Evolutionary conservation across 1,140 invertebrate genomes (phyloP).

Genomic region (Theocolax elegans): DNA sequence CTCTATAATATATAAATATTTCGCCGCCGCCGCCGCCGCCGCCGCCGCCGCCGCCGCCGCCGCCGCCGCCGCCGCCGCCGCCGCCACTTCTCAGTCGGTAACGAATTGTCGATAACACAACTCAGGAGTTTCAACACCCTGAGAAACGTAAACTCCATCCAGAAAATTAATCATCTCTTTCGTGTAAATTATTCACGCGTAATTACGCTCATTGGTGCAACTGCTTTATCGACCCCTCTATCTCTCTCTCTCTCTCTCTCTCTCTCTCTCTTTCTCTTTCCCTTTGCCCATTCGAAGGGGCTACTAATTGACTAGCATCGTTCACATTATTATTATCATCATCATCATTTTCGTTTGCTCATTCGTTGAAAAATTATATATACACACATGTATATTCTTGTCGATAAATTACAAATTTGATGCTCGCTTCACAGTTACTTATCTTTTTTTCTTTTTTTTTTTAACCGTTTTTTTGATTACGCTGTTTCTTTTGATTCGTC

Average conservation of each 20-base stretch:
- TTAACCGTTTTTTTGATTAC: no score
- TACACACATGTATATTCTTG: no score
- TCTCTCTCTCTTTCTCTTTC: constrained; percentile 4
- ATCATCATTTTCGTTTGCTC: constrained; percentile 45
- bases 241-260: no score
- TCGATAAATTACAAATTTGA: no score
- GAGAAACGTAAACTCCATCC: no score
- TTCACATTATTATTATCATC: constrained; percentile 60
- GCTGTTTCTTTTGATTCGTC: no score
- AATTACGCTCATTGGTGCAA: constrained; percentile 43
- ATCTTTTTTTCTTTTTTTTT: no score
- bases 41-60: background rate
- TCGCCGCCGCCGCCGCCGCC: background rate
- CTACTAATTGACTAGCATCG: constrained; percentile 67
- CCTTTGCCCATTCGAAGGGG: constrained; percentile 26
- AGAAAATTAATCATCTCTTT: constrained; percentile 8
- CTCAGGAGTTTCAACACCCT: background rate
- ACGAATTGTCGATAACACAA: background rate
- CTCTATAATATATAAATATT: no score
- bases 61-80: background rate
- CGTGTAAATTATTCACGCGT: constrained; percentile 52
- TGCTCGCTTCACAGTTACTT: no score
- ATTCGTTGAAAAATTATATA: no score
- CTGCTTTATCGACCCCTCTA: no score
- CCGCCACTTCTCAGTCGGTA: background rate